Percentiles rank a stretch among this genome's conserved stretches.
Evolutionary conservation across 2,113 vertebrate species (phyloP).

Genomic region (Oryctolagus cuniculus): DNA sequence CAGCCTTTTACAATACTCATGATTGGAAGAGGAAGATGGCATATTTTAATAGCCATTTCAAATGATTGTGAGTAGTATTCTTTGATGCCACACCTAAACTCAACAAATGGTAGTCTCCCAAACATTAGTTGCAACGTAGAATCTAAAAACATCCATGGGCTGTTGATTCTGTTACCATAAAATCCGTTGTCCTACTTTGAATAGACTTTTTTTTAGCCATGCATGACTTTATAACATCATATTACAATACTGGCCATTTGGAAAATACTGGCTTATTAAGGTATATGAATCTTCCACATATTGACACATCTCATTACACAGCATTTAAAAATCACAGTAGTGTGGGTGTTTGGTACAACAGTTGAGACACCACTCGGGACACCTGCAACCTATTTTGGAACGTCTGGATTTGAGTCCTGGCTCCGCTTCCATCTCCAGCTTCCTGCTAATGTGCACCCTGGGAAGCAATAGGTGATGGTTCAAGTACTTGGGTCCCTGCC

Average conservation of each 20-base stretch:
- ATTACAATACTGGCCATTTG: not conserved
- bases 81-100: slow-evolving; percentile 22
- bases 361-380: too few relatives aligned
- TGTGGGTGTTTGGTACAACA: too few relatives aligned
- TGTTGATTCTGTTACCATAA: not conserved
- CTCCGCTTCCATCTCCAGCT: too few relatives aligned
- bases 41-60: not conserved
- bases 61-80: not conserved
- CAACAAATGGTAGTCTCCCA: not conserved
- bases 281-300: not conserved
- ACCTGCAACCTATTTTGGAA: too few relatives aligned
- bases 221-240: not conserved
- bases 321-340: not conserved
- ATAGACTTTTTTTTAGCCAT: not conserved
- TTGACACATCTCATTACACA: not conserved
- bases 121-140: not conserved
- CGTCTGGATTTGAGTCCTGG: too few relatives aligned
- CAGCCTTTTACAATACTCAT: not conserved
- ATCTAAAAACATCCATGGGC: not conserved
- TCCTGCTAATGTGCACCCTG: too few relatives aligned
- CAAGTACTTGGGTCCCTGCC: too few relatives aligned
- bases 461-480: too few relatives aligned
- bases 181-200: not conserved
- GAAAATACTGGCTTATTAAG: not conserved
- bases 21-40: not conserved